Evolutionary conservation across 2,888 invertebrate species (phyloP).

Genomic region (Drosophila leonis): DNA sequence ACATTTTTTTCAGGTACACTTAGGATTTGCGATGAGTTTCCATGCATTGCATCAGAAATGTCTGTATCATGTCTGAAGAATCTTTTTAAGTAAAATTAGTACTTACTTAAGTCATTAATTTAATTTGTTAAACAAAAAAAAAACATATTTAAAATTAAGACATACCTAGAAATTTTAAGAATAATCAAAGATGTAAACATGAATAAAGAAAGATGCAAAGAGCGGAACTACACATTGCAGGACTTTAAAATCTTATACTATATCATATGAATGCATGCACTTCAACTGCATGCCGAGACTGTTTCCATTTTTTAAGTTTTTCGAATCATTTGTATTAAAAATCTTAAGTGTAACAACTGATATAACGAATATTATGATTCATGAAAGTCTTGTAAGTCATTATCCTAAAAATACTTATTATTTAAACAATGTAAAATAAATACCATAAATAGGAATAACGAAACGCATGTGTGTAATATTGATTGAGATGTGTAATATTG

Average conservation of each 20-base stretch:
- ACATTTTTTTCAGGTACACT: slow-evolving; percentile 10
- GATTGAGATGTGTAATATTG: slow-evolving; percentile 8
- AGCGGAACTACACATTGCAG: slow-evolving; percentile 10
- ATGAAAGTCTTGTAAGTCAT: slow-evolving; percentile 5
- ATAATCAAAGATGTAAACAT: background rate
- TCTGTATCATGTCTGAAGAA: slow-evolving; percentile 1
- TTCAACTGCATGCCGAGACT: slow-evolving; percentile 1
- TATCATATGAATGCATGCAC: background rate
- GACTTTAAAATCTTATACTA: slow-evolving; percentile 7
- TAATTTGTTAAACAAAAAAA: slow-evolving; percentile 1
- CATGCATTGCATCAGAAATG: background rate
- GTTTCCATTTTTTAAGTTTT: slow-evolving; percentile 1
- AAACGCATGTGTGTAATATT: slow-evolving; percentile 1
- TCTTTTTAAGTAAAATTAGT: slow-evolving; percentile 11
- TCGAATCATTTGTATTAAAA: background rate
- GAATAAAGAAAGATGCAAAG: slow-evolving; percentile 2
- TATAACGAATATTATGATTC: background rate
- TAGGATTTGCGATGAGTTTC: slow-evolving; percentile 8
- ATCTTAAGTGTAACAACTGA: background rate
- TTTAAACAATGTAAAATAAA: slow-evolving; percentile 5
- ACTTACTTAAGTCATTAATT: slow-evolving; percentile 6
- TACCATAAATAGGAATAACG: slow-evolving; percentile 2
- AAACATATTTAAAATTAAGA: slow-evolving; percentile 4
- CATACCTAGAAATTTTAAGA: slow-evolving; percentile 11
- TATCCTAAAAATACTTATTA: background rate